These are phyloP conservation scores for Camelus dromedarius DNA, from an alignment of 2,113 vertebrate genomes.

Conservation along the genomic window DNA sequence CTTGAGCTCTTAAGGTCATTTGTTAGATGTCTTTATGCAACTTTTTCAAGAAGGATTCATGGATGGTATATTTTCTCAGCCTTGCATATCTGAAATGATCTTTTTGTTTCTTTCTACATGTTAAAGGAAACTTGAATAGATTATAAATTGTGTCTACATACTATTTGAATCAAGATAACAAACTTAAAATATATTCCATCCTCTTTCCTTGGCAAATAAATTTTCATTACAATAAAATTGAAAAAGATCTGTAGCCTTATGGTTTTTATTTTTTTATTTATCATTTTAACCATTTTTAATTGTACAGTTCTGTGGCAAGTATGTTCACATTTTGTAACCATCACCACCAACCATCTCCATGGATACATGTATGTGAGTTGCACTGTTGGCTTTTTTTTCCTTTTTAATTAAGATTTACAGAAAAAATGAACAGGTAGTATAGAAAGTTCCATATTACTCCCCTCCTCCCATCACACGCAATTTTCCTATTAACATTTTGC, in stretches of 20 bases:
- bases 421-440: no score
- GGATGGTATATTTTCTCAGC: not conserved
- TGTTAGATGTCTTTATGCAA: not conserved
- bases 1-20: not conserved
- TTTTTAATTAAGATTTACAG: no score
- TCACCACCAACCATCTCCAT: no score
- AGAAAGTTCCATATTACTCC: no score
- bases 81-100: constrained; percentile 48
- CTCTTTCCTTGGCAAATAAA: constrained; percentile 10
- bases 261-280: not conserved
- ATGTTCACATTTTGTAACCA: no score
- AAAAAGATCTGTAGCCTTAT: not conserved
- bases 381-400: no score
- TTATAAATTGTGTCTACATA: not conserved
- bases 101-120: not conserved
- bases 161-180: constrained; percentile 25
- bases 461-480: no score
- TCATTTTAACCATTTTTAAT: no score
- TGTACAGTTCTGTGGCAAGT: no score
- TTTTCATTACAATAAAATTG: constrained; percentile 37
- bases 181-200: not conserved
- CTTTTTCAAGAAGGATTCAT: not conserved
- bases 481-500: no score
- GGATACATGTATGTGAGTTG: no score
- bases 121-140: constrained; percentile 25